A percentile compares a stretch with the other conserved stretches of the same genome.
Conservation (phyloP, 1,140 invertebrate genomes). For the Diuraphis noxia region DNA sequence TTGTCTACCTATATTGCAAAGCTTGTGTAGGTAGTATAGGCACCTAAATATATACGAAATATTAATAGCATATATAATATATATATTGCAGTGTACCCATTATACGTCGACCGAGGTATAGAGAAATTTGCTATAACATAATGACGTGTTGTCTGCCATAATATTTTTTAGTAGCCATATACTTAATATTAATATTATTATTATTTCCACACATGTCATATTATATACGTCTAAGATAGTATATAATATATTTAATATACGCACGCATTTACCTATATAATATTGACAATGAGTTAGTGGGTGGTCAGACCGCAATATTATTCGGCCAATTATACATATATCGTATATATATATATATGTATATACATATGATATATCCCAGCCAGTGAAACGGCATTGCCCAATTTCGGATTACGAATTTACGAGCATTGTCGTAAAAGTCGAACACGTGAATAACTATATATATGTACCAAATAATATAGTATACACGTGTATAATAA, state of each 20-base stretch:
- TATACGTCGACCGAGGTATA: not conserved
- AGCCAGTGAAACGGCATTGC: slow-evolving; percentile 10
- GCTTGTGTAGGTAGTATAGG: not conserved
- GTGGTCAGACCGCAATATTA: slow-evolving; percentile 30
- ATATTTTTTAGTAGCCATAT: not conserved
- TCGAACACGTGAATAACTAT: slow-evolving; percentile 22
- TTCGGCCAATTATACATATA: slow-evolving; percentile 22
- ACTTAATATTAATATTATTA: not conserved
- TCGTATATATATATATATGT: too few relatives aligned
- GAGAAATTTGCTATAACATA: not conserved
- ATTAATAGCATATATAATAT: not conserved
- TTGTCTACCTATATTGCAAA: not conserved
- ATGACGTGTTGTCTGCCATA: not conserved
- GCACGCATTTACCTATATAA: not conserved
- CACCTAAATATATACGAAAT: too few relatives aligned
- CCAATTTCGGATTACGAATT: slow-evolving; percentile 50
- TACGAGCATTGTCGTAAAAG: slow-evolving; percentile 44
- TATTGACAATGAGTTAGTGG: slow-evolving; percentile 23
- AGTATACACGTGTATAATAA: not conserved
- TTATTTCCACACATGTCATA: not conserved
- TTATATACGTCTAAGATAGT: not conserved
- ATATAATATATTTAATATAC: not conserved
- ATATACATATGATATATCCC: not conserved
- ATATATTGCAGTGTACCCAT: not conserved
- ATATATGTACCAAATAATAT: not conserved